phyloP scores from a whole-genome alignment of 2,888 invertebrate species.

The Ditylenchus weischeri region DNA sequence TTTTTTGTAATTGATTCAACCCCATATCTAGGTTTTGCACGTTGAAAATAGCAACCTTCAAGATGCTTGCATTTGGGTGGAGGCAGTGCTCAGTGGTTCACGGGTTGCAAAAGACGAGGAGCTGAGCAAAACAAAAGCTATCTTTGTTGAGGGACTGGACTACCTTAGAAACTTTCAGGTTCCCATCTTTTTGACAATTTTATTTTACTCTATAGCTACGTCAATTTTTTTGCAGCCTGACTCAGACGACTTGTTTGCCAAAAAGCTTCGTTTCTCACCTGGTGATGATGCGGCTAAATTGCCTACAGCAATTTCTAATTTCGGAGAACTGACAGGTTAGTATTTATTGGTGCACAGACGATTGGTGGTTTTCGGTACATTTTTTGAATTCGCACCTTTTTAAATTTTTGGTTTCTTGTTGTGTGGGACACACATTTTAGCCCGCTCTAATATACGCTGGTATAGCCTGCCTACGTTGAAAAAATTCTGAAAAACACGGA shows the following conservation, averaged over 20 bases:
- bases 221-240: slow-evolving; percentile 63
- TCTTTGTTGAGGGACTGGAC: slow-evolving; percentile 89
- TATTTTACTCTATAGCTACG: neutral
- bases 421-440: too few species aligned
- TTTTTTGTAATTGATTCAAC: too few species aligned
- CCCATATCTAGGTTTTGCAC: slow-evolving; percentile 66
- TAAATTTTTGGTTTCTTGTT: too few species aligned
- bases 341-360: neutral
- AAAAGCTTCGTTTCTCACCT: slow-evolving; percentile 69
- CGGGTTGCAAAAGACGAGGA: slow-evolving; percentile 74
- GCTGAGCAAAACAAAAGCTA: slow-evolving; percentile 82
- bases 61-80: slow-evolving; percentile 92
- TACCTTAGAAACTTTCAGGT: slow-evolving; percentile 88
- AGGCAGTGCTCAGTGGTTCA: slow-evolving; percentile 63
- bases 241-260: slow-evolving; percentile 60
- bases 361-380: neutral
- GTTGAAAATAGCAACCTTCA: slow-evolving; percentile 89
- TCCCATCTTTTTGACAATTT: neutral
- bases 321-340: slow-evolving; percentile 77
- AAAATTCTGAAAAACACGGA: too few species aligned
- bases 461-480: too few species aligned
- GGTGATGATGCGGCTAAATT: slow-evolving; percentile 79
- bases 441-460: too few species aligned
- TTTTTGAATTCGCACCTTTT: too few species aligned
- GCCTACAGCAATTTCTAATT: slow-evolving; percentile 72